These are phyloP conservation scores for Noctua pronuba DNA, from an alignment of 2,888 invertebrate species.

Conservation along the genomic window DNA sequence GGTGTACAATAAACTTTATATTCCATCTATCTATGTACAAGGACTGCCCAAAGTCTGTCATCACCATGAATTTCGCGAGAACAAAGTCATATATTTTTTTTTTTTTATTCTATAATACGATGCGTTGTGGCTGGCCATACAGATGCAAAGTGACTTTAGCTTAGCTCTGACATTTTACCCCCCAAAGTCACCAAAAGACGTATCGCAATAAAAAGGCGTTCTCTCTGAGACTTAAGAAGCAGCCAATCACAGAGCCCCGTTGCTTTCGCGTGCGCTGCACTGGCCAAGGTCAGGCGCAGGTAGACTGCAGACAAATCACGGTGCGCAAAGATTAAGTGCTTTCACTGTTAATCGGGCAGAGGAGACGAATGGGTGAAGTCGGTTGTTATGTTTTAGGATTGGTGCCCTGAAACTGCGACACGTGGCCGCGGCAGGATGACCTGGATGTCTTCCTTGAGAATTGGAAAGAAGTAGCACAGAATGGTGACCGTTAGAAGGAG, in stretches of 20 bases:
- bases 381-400: not conserved
- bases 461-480: not conserved
- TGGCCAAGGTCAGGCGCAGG: slow-evolving; percentile 57
- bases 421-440: not conserved
- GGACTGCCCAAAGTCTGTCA: not conserved
- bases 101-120: not conserved
- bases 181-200: not conserved
- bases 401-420: not conserved
- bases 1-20: not conserved
- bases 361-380: not conserved
- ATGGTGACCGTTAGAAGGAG: not conserved
- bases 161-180: not conserved
- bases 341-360: slow-evolving; percentile 43
- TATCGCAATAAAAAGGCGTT: slow-evolving; percentile 36
- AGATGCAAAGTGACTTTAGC: not conserved
- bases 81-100: not conserved
- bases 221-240: not conserved
- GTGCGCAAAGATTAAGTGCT: slow-evolving; percentile 52
- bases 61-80: not conserved
- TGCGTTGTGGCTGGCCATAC: not conserved
- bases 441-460: not conserved
- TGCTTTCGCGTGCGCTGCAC: slow-evolving; percentile 20
- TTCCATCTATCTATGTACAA: not conserved
- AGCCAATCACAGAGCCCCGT: slow-evolving; percentile 38
- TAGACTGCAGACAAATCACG: slow-evolving; percentile 36